phyloP scores from a whole-genome alignment of 2,797 vertebrate genomes.

The Myioborus miniatus region DNA sequence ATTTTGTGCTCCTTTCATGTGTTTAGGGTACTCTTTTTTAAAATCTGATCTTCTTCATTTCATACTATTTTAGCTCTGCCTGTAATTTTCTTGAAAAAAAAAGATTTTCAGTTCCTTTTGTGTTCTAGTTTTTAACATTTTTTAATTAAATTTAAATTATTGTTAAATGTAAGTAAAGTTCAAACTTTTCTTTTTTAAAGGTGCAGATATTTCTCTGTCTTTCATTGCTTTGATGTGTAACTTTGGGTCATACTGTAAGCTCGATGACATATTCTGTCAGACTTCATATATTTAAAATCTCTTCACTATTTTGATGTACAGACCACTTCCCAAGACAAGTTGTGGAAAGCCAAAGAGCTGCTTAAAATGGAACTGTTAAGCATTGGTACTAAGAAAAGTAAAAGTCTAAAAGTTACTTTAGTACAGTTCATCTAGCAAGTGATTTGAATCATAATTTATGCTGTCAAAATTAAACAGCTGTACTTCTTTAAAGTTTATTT shows the following conservation, averaged over 20 bases:
- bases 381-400: neutral
- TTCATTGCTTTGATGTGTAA: neutral
- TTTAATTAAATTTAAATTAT: neutral
- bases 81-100: neutral
- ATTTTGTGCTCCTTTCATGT: neutral
- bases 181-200: neutral
- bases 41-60: neutral
- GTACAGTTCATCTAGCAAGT: neutral
- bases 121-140: neutral
- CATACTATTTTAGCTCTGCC: neutral
- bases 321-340: neutral
- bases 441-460: neutral
- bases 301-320: neutral
- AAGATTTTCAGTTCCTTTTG: neutral
- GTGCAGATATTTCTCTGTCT: neutral
- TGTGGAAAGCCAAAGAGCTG: neutral
- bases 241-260: neutral
- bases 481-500: neutral
- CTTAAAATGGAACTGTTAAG: neutral
- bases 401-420: neutral
- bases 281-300: fast-evolving
- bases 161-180: neutral
- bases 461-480: neutral
- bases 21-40: neutral
- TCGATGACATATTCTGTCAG: neutral